These are phyloP conservation scores for Pogonocherus hispidulus DNA, from an alignment of 2,888 invertebrate genomes.

Conservation along the genomic window DNA sequence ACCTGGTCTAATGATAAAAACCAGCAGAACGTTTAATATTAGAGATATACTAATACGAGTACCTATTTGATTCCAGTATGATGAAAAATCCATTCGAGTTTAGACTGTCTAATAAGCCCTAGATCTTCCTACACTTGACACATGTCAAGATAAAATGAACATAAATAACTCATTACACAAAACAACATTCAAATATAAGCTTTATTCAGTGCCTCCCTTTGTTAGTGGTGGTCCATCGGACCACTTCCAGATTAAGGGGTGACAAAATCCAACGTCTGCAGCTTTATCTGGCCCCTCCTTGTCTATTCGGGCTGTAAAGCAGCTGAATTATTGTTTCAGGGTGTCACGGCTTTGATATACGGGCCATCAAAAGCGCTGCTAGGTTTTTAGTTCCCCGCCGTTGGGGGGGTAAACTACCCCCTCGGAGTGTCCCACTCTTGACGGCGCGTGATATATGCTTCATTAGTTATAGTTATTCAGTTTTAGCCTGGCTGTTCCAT, in stretches of 20 bases:
- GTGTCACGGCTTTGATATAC: conserved; percentile 68
- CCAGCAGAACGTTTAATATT: too few species aligned
- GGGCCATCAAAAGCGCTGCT: conserved; percentile 65
- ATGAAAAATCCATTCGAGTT: background rate
- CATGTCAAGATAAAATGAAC: conserved; percentile 12
- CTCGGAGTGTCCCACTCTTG: conserved; percentile 49
- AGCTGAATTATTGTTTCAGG: conserved; percentile 68
- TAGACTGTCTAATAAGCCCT: background rate
- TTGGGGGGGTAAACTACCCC: conserved; percentile 43
- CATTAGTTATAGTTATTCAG: conserved; percentile 61
- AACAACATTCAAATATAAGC: conserved; percentile 13
- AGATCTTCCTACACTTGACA: conserved; percentile 14
- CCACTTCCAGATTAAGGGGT: conserved; percentile 31
- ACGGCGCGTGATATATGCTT: conserved; percentile 62
- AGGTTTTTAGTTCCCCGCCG: conserved; percentile 59
- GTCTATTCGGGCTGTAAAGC: conserved; percentile 67
- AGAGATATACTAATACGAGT: too few species aligned
- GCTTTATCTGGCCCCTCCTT: conserved; percentile 61
- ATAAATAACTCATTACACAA: conserved; percentile 13
- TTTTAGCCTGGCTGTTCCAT: conserved; percentile 21
- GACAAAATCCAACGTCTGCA: conserved; percentile 44
- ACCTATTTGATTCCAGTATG: background rate
- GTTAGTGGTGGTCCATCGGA: conserved; percentile 21
- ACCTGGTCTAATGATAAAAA: too few species aligned
- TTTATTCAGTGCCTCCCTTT: conserved; percentile 17